Conservation (phyloP, 2,113 vertebrate genomes). For the Mormyrus iriodes region DNA sequence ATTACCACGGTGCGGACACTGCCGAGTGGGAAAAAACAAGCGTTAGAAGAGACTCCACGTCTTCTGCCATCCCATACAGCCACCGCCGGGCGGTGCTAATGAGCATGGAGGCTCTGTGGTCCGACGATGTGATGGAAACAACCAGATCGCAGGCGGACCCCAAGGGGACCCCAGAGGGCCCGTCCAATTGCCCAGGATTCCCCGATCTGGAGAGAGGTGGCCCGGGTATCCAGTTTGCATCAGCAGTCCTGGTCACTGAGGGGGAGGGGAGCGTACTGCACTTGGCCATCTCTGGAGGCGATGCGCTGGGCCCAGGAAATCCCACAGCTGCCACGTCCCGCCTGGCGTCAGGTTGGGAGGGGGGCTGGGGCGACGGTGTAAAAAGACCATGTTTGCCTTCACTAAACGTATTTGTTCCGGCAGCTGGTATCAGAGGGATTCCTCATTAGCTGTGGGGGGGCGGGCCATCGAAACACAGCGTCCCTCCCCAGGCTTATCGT, state of each 20-base stretch:
- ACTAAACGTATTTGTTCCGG: conserved; percentile 41
- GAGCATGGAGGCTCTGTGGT: background rate
- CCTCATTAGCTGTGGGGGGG: conserved; percentile 17
- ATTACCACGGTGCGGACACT: background rate
- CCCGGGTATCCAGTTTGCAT: background rate
- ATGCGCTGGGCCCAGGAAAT: conserved; percentile 46
- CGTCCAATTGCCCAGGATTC: background rate
- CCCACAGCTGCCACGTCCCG: background rate
- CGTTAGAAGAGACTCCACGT: background rate
- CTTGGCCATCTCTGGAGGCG: conserved; percentile 37
- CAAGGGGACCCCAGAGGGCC: background rate
- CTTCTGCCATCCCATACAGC: background rate
- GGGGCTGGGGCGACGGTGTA: conserved; percentile 19
- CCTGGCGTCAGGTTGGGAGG: background rate
- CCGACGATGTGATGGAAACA: conserved; percentile 36
- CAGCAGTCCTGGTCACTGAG: background rate
- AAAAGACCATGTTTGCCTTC: conserved; percentile 33
- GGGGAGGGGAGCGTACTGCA: background rate
- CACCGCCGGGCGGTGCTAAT: background rate
- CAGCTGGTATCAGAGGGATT: conserved; percentile 37
- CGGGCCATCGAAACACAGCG: background rate
- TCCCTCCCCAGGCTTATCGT: conserved; percentile 49
- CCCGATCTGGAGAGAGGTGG: background rate
- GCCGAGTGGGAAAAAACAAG: background rate
- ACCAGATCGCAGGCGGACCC: conserved; percentile 12